Base-by-base conservation (phyloP, 2,888 invertebrate genomes). In the Lamellibrachia satsuma region DNA sequence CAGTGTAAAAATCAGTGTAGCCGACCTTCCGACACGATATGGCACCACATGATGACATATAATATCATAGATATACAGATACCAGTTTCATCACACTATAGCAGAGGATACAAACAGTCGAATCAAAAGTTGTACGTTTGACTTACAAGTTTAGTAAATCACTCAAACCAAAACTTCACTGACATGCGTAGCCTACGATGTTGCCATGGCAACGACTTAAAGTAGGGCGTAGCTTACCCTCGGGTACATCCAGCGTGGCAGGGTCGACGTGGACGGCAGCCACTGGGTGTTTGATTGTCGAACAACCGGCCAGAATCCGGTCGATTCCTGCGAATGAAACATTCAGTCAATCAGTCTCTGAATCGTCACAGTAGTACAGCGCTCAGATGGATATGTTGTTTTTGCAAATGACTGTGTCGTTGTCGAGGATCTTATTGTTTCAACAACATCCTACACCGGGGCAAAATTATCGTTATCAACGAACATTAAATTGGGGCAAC, bases 301-400 rank as follows among this genome's bases (percentile, higher is more conserved):
- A 52, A 91, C 94, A 92, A 22, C 93, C 93, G 0, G 93, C 92
- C 27, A 94, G 92, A 52, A 94, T 94, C 22, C 94, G 91, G 92
- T 94, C 94, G 27, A 94, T 94, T 9, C 94, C 94, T 94, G 90
- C 60, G 92, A 92, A 6, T 22, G 75, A 75, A 75, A n/a, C 15
- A 75, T 3, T 9, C 55, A 55, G 55, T 75, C 75, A 11, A 75
- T 22, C 22, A 75, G 75, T 15, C 22, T 15, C 75, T 75, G 75
- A 75, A 75, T 75, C 15, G n/a, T 22, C n/a, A 75, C 75, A 15
- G 22, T 75, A 75, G 4, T 75, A 22, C 11, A n/a, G 52, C 55
- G 22, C 91, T n/a, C n/a, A 52, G 52, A 52, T n/a, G 27, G 51
- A 11, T 6, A 39, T 3, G 52, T 11, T 15, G 91, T 91, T 91